Percentiles rank a stretch among this genome's conserved stretches.
Conservation (phyloP, 2,797 vertebrate genomes). For the Crenichthys baileyi region DNA sequence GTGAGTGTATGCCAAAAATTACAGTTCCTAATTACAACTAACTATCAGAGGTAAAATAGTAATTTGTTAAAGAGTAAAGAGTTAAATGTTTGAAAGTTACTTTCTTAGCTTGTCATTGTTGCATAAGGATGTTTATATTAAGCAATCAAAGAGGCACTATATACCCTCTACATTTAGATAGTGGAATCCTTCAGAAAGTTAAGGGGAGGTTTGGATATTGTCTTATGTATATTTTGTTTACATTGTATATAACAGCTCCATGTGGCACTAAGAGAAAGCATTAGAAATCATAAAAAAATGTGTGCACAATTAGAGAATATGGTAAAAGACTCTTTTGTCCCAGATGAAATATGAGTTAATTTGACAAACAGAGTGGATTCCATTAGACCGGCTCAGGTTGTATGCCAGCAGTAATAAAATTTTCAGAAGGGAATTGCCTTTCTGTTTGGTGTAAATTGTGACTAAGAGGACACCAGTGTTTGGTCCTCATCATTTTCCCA, state of each 20-base stretch:
- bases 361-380: slow-evolving; percentile 67
- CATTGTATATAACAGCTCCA: slow-evolving; percentile 20
- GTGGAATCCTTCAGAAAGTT: slow-evolving; percentile 20
- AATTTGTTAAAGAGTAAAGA: neutral
- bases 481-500: slow-evolving; percentile 64
- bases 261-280: slow-evolving; percentile 13
- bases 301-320: slow-evolving; percentile 35
- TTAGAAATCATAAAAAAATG: slow-evolving; percentile 43
- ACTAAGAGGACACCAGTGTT: slow-evolving; percentile 58
- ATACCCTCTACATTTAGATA: slow-evolving; percentile 12
- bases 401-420: slow-evolving; percentile 56
- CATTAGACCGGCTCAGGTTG: slow-evolving; percentile 57
- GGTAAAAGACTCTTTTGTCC: slow-evolving; percentile 45
- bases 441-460: slow-evolving; percentile 59
- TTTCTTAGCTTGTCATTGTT: neutral
- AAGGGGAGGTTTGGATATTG: slow-evolving; percentile 20
- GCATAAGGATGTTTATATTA: neutral
- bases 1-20: neutral
- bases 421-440: slow-evolving; percentile 49
- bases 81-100: neutral
- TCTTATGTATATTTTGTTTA: slow-evolving; percentile 31
- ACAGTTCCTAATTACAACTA: neutral
- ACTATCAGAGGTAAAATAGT: neutral
- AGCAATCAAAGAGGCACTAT: neutral
- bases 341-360: slow-evolving; percentile 63